Evolutionary conservation across 2,888 invertebrate genomes (phyloP).

Genomic region (Mantis religiosa): DNA sequence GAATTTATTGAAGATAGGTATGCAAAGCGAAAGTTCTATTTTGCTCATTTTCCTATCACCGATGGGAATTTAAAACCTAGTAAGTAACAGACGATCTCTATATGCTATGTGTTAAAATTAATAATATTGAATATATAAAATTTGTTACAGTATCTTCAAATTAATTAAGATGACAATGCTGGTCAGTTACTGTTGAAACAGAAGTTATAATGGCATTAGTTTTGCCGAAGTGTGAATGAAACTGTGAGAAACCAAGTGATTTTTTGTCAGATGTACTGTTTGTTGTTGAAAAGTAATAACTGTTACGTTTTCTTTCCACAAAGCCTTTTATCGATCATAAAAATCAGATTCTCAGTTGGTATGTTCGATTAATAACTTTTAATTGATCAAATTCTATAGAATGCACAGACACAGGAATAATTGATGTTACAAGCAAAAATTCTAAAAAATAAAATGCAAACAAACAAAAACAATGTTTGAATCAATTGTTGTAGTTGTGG

Average conservation of each 20-base stretch:
- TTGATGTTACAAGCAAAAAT: background rate
- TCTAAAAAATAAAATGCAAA: background rate
- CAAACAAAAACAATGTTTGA: background rate
- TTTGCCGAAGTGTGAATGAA: background rate
- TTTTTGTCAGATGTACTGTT: background rate
- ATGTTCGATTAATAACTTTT: background rate
- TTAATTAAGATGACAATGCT: background rate
- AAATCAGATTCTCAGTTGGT: background rate
- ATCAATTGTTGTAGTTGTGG: background rate
- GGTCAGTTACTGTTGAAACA: background rate
- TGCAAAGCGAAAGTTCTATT: background rate
- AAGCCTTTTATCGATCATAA: background rate
- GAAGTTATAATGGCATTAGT: background rate
- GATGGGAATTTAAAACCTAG: background rate
- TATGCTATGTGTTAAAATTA: background rate
- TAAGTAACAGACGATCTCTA: background rate
- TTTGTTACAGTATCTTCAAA: background rate
- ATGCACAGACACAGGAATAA: background rate
- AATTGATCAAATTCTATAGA: background rate
- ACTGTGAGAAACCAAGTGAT: background rate
- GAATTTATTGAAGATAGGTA: background rate
- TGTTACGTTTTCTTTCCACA: background rate
- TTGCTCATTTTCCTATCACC: background rate
- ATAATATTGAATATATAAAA: background rate
- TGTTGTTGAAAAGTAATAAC: background rate